These are phyloP conservation scores for Daktulosphaira vitifoliae DNA, from an alignment of 1,140 invertebrate species.

Conservation along the genomic window DNA sequence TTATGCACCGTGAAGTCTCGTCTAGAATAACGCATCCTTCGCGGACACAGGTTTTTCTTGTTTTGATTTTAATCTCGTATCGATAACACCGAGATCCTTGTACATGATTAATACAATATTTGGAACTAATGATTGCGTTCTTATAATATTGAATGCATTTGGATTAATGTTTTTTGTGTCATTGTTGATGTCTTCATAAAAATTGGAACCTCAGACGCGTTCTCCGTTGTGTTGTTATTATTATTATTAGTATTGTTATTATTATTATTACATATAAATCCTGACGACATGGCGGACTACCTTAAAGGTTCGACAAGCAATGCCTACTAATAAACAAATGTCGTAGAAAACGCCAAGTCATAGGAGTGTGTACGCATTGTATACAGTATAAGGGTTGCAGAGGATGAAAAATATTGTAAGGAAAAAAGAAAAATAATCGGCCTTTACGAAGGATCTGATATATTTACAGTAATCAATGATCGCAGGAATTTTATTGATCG, in stretches of 20 bases:
- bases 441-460: constrained; percentile 14
- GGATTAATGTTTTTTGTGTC: constrained; percentile 4
- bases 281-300: too few relatives aligned
- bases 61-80: constrained; percentile 25
- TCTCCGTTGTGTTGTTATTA: neutral
- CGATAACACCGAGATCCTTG: too few relatives aligned
- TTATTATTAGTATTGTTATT: too few relatives aligned
- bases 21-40: too few relatives aligned
- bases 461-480: constrained; percentile 25
- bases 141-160: constrained; percentile 3
- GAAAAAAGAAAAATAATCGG: constrained; percentile 6
- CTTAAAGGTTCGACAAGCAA: too few relatives aligned
- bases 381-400: constrained; percentile 6
- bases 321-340: too few relatives aligned
- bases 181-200: constrained; percentile 29
- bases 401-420: neutral
- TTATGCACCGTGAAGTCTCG: too few relatives aligned
- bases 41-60: too few relatives aligned
- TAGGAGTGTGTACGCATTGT: too few relatives aligned
- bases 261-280: too few relatives aligned
- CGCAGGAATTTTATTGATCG: constrained; percentile 5
- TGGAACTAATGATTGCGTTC: constrained; percentile 18
- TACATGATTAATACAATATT: neutral
- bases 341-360: too few relatives aligned
- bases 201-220: neutral